phyloP scores from a whole-genome alignment of 2,888 invertebrate species.

The Temnothorax unifasciatus region DNA sequence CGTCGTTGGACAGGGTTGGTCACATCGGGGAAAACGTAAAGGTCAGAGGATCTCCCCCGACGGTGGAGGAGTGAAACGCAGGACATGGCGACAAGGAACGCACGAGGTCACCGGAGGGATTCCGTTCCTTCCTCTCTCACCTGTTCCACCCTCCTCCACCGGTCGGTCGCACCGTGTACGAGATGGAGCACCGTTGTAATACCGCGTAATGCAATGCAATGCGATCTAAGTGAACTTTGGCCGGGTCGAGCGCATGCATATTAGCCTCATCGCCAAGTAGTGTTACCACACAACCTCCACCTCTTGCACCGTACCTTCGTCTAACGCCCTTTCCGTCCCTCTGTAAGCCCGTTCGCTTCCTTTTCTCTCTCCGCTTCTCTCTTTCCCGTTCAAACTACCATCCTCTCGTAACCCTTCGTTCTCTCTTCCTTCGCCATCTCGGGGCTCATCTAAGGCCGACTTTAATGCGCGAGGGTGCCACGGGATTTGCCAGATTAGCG shows the following conservation, averaged over 20 bases:
- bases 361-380: conserved; percentile 33
- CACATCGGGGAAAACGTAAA: conserved; percentile 63
- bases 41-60: conserved; percentile 65
- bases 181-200: conserved; percentile 75
- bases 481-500: conserved; percentile 82
- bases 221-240: conserved; percentile 80
- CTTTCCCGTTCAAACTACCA: conserved; percentile 39
- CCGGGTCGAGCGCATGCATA: conserved; percentile 79
- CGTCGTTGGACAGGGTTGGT: conserved; percentile 12
- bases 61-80: not conserved
- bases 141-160: conserved; percentile 30
- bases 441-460: conserved; percentile 75
- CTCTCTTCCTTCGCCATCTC: conserved; percentile 58
- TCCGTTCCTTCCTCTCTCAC: conserved; percentile 44
- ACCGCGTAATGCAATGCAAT: conserved; percentile 78
- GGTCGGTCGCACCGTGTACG: conserved; percentile 15
- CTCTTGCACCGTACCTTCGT: conserved; percentile 29
- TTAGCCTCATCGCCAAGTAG: conserved; percentile 79
- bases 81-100: conserved; percentile 3
- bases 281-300: conserved; percentile 65
- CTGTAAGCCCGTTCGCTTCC: conserved; percentile 27
- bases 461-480: conserved; percentile 80
- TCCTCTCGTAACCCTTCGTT: conserved; percentile 61
- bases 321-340: conserved; percentile 24
- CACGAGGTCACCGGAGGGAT: conserved; percentile 53